Conservation (phyloP, 2,888 invertebrate species). For the Caenorhabditis drosophilae region DNA sequence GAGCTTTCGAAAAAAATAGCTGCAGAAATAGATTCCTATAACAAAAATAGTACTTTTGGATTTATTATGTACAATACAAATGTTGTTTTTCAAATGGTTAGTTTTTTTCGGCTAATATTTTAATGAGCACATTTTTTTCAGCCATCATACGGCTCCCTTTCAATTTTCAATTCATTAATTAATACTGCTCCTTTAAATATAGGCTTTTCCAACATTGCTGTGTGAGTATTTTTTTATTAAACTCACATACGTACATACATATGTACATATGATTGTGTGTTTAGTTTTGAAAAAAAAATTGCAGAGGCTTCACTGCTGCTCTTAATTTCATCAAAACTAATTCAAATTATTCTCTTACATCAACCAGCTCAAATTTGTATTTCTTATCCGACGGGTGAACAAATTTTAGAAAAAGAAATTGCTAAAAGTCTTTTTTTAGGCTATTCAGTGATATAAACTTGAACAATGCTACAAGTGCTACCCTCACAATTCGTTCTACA, state of each 20-base stretch:
- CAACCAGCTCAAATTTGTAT: slow-evolving; percentile 13
- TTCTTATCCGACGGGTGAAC: slow-evolving; percentile 24
- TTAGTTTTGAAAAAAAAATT: not conserved
- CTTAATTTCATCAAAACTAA: slow-evolving; percentile 16
- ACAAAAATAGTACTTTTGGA: slow-evolving; percentile 17
- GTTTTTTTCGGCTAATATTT: no score
- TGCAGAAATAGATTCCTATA: slow-evolving; percentile 5
- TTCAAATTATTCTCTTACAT: slow-evolving; percentile 14
- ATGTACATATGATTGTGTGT: not conserved
- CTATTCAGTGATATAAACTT: not conserved
- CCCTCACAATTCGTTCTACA: slow-evolving; percentile 9
- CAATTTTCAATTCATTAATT: slow-evolving; percentile 3
- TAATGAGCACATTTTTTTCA: no score
- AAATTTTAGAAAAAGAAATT: not conserved
- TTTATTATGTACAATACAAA: slow-evolving; percentile 25
- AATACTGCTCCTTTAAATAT: slow-evolving; percentile 8
- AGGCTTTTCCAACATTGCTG: slow-evolving; percentile 9
- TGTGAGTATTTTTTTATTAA: slow-evolving; percentile 12
- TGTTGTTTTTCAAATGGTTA: slow-evolving; percentile 22
- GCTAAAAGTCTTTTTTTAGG: slow-evolving; percentile 4
- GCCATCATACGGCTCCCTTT: slow-evolving; percentile 7
- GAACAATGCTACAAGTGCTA: not conserved
- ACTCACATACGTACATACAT: not conserved
- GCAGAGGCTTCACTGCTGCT: slow-evolving; percentile 26
- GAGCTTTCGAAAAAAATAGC: slow-evolving; percentile 16